phyloP scores from a whole-genome alignment of 2,888 invertebrate species.

The Hypomecis atomaria region DNA sequence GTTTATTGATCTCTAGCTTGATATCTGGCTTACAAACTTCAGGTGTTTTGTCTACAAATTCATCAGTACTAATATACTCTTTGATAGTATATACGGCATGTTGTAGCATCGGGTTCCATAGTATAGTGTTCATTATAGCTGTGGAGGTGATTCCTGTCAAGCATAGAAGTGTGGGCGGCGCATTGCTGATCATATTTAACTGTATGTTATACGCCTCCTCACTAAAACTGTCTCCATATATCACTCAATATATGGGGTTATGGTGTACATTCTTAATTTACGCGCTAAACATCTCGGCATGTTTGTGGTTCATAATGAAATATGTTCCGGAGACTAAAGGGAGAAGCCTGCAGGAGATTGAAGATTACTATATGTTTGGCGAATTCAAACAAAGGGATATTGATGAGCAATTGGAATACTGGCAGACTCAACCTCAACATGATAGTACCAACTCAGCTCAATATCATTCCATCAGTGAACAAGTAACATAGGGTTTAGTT shows the following conservation, averaged over 20 bases:
- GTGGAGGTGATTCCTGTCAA: neutral
- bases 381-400: neutral
- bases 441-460: too few species aligned
- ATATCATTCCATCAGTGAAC: too few species aligned
- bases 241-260: neutral
- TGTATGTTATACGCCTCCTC: neutral
- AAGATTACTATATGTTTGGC: neutral
- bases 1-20: neutral
- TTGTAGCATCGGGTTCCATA: neutral
- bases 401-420: neutral
- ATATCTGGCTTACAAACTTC: neutral
- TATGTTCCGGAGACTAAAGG: neutral
- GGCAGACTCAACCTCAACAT: too few species aligned
- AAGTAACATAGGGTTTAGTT: too few species aligned
- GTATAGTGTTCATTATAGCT: constrained; percentile 2
- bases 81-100: neutral
- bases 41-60: neutral
- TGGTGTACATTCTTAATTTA: constrained; percentile 2
- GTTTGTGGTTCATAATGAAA: constrained; percentile 1
- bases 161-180: constrained; percentile 2
- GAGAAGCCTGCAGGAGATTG: neutral
- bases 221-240: constrained; percentile 1
- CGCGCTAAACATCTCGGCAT: neutral
- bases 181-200: neutral
- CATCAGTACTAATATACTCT: neutral